These are phyloP conservation scores for Hippocampus comes DNA, from an alignment of 2,113 vertebrate species.

Conservation along the genomic window DNA sequence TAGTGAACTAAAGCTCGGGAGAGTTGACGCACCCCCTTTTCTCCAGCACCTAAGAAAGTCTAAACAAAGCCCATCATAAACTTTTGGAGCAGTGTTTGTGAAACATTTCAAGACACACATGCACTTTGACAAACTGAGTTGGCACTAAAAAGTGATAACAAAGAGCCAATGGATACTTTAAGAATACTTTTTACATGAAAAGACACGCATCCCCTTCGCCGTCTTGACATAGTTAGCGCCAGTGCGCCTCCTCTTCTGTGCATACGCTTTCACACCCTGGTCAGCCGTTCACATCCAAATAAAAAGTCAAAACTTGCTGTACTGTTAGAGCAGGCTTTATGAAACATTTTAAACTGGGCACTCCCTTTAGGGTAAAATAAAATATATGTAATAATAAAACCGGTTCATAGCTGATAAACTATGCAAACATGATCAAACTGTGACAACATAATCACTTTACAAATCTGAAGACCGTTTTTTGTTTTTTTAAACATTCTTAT, in stretches of 20 bases:
- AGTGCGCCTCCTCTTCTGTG: too few relatives aligned
- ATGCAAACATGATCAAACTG: slow-evolving; percentile 3
- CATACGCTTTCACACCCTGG: too few relatives aligned
- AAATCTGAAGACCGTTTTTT: background rate
- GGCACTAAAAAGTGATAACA: background rate
- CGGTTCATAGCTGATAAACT: background rate
- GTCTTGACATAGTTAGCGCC: too few relatives aligned
- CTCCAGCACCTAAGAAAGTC: background rate
- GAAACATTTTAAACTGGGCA: background rate
- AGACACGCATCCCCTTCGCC: too few relatives aligned
- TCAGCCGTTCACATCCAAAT: background rate
- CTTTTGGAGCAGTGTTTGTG: background rate
- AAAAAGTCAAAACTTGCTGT: background rate
- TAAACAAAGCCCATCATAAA: background rate
- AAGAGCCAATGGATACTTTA: background rate
- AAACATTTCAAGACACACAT: background rate
- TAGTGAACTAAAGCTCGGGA: too few relatives aligned
- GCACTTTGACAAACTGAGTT: background rate
- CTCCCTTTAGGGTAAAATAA: background rate
- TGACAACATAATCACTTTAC: background rate
- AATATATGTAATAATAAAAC: too few relatives aligned
- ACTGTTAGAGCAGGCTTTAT: background rate
- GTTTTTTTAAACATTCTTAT: background rate
- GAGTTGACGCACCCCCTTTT: too few relatives aligned
- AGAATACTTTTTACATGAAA: too few relatives aligned